Evolutionary conservation across 2,888 invertebrate genomes (phyloP), one percentile per base, ranked within the genome.

Genomic region (Acleris sparsana): DNA sequence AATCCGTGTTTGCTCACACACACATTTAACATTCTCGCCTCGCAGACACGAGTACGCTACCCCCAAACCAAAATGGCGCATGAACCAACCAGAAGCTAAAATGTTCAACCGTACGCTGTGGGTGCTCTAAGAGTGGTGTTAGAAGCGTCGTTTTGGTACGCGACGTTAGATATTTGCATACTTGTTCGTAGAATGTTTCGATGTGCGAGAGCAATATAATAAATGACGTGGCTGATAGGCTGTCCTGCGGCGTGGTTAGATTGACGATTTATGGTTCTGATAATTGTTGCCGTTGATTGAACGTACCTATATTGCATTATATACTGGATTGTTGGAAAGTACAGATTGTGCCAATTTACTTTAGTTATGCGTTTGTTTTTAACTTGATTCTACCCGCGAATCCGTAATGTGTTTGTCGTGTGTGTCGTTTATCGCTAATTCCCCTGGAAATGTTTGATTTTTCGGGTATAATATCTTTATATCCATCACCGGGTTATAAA

Each of bases 1-100:
- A 89, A 89, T 87, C 80, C 80, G 75, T 88, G 89, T 89, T 89
- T 88, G 81, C 88, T 78, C 84, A 84, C 88, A 85, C 85, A 85
- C 87, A 88, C 86, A 86, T 87, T 89, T 85, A 86, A 85, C 88
- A 86, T 88, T 86, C 88, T 77, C 83, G 75, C 80, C 81, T 80
- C 81, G 82, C 80, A 84, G 79, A 79, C 76, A 86, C 85, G 86
- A 86, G 88, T 85, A 80, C 75, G 74, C 81, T 79, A 77, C 80
- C 83, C 3, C 39, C 4, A 11, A 13, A 39, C 39, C 13, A 39
- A 39, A 39, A 13, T 13, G 39, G 11, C 39, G 39, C 13, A 39
- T 39, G 39, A 39, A 39, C 39, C 39, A 13, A 4, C 11, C 39
- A 13, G 39, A 4, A 39, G 39, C 39, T 39, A 13, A 13, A 39